These are phyloP conservation scores for Podargus strigoides DNA, from an alignment of 2,797 vertebrate genomes.

Conservation along the genomic window DNA sequence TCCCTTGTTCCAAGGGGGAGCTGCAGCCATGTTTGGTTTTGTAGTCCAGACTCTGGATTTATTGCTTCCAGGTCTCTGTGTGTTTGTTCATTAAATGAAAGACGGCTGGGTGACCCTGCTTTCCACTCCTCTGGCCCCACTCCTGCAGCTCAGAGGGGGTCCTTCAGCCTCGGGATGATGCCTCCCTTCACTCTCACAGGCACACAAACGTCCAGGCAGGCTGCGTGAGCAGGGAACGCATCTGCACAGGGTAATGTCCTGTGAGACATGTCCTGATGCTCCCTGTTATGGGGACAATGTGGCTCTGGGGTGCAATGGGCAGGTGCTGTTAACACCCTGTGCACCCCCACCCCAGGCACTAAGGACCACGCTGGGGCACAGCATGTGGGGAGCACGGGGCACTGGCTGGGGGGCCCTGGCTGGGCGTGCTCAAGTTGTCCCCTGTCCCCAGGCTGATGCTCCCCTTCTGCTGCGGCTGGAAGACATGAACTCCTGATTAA, in stretches of 20 bases:
- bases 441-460: not conserved
- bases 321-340: not conserved
- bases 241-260: rapidly evolving
- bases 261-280: rapidly evolving
- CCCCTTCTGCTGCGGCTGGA: not conserved
- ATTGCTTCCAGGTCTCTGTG: slow-evolving; percentile 58
- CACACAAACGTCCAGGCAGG: rapidly evolving
- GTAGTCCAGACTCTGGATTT: slow-evolving; percentile 35
- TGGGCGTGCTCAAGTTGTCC: rapidly evolving
- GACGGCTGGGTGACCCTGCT: not conserved
- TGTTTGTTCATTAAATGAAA: slow-evolving; percentile 30
- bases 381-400: rapidly evolving
- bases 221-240: not conserved
- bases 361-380: not conserved
- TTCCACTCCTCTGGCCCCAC: not conserved
- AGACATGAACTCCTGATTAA: slow-evolving; percentile 14
- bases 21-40: slow-evolving; percentile 18
- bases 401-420: rapidly evolving
- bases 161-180: rapidly evolving
- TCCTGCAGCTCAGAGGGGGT: not conserved
- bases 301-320: not conserved
- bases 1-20: not conserved
- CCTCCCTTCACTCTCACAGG: not conserved
- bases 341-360: not conserved
- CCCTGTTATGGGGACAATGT: rapidly evolving